Conservation (phyloP, 2,113 vertebrate genomes). For the Gila orcuttii region DNA sequence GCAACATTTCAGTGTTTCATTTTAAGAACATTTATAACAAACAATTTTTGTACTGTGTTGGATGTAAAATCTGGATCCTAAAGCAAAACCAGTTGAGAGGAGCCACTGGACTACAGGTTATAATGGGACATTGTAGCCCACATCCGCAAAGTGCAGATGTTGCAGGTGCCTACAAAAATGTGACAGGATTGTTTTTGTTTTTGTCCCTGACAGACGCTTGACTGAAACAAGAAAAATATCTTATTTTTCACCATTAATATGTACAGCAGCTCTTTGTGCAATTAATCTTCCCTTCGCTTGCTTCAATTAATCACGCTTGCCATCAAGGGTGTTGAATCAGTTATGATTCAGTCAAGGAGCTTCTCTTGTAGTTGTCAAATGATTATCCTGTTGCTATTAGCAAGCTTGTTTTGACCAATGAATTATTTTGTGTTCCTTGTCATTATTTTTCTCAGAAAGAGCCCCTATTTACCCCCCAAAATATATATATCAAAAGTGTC, state of each 20-base stretch:
- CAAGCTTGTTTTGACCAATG: neutral
- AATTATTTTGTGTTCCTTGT: neutral
- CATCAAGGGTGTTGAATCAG: constrained; percentile 46
- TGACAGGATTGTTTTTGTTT: neutral
- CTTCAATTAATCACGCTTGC: constrained; percentile 68
- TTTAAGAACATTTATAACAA: neutral
- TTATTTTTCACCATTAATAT: constrained; percentile 7
- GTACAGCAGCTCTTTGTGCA: constrained; percentile 57
- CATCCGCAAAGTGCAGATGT: neutral
- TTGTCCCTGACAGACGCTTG: neutral
- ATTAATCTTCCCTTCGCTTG: constrained; percentile 69
- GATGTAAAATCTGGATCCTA: neutral
- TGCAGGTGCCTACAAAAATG: neutral
- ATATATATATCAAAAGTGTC: neutral
- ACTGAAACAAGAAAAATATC: neutral
- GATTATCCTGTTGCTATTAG: neutral
- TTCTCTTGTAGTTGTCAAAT: constrained; percentile 25
- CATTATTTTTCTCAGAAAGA: neutral
- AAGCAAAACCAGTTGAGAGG: neutral
- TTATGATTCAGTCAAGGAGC: neutral
- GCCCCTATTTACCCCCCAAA: no score
- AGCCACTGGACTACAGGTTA: neutral
- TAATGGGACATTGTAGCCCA: neutral
- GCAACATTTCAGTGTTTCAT: neutral
- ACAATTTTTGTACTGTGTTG: neutral